Evolutionary conservation across 2,888 invertebrate genomes (phyloP).

Genomic region (Pedicia rivosa): DNA sequence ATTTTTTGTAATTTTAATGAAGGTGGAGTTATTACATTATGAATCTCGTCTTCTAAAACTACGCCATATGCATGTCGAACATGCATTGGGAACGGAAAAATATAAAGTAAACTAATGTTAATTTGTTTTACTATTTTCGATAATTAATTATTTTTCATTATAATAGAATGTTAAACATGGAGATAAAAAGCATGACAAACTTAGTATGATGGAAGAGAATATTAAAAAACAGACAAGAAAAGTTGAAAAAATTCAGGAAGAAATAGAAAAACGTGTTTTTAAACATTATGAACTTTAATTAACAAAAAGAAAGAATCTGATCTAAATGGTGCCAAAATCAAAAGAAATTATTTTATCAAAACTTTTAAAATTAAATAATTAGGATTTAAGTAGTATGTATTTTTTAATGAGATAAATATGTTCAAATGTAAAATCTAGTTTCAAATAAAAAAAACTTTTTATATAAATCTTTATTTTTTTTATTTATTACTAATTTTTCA

Average conservation of each 20-base stretch:
- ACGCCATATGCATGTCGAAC: constrained; percentile 66
- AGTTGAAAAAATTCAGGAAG: constrained; percentile 70
- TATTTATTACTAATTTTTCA: too few relatives aligned
- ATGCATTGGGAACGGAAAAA: constrained; percentile 52
- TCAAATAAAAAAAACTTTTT: too few relatives aligned
- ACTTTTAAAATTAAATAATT: too few relatives aligned
- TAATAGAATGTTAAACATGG: constrained; percentile 38
- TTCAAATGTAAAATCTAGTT: too few relatives aligned
- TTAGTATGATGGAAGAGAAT: constrained; percentile 51
- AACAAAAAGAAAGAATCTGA: too few relatives aligned
- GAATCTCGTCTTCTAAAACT: constrained; percentile 73
- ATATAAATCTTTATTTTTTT: too few relatives aligned
- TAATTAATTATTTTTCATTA: not conserved
- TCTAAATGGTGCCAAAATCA: too few relatives aligned
- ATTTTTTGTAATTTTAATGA: too few relatives aligned
- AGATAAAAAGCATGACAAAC: constrained; percentile 41
- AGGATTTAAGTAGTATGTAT: too few relatives aligned
- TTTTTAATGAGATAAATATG: too few relatives aligned
- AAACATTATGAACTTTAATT: constrained; percentile 65
- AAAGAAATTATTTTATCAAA: too few relatives aligned
- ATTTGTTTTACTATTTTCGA: constrained; percentile 1
- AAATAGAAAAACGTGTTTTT: constrained; percentile 61
- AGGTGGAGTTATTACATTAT: constrained; percentile 62
- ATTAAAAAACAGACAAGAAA: constrained; percentile 73
- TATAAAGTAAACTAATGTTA: constrained; percentile 34